Evolutionary conservation across 2,113 vertebrate genomes (phyloP).

Genomic region (Microcebus lehilahytsara): DNA sequence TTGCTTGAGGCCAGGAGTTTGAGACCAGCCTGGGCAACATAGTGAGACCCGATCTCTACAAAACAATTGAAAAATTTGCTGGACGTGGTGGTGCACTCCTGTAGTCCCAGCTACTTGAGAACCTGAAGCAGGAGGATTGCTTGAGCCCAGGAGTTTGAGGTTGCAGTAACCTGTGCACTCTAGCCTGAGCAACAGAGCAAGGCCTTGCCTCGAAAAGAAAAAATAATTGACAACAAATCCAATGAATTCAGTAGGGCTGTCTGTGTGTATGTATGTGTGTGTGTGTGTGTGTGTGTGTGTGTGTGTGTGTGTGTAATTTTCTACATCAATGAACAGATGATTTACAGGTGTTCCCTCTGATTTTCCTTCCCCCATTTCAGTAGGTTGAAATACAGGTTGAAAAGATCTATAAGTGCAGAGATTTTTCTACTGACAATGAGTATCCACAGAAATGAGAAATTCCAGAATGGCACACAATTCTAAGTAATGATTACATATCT

Average conservation of each 20-base stretch:
- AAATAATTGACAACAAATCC: neutral
- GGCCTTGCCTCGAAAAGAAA: no score
- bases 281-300: no score
- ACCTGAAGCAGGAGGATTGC: no score
- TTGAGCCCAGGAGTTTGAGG: no score
- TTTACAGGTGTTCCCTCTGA: neutral
- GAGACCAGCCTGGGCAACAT: no score
- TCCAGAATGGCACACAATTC: neutral
- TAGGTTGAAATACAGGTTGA: neutral
- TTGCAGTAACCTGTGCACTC: no score
- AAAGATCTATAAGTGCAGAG: neutral
- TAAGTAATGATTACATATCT: neutral
- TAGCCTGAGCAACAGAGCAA: no score
- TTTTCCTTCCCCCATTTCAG: neutral
- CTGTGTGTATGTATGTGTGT: neutral
- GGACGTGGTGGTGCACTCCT: no score
- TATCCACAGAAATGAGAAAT: neutral
- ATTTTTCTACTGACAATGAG: neutral
- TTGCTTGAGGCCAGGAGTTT: no score
- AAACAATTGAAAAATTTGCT: no score
- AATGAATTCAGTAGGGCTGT: neutral
- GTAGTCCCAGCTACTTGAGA: no score
- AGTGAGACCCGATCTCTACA: no score
- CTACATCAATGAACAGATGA: neutral
- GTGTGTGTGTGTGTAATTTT: neutral